These are phyloP conservation scores for Ceryle rudis DNA, from an alignment of 2,797 vertebrate species.

Conservation along the genomic window DNA sequence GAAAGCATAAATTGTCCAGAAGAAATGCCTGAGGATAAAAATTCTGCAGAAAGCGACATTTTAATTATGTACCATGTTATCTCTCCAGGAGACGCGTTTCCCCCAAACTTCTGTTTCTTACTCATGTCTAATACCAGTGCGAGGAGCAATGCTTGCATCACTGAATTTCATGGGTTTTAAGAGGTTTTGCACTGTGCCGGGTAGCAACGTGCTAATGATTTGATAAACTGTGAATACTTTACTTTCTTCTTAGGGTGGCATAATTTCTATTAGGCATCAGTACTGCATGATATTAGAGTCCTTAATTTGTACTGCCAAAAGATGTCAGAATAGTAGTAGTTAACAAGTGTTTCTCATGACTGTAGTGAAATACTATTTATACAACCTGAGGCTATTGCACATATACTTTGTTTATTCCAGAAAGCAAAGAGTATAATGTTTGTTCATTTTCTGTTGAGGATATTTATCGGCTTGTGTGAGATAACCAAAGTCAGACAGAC, in stretches of 20 bases:
- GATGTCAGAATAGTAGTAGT: slow-evolving; percentile 62
- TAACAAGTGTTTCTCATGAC: slow-evolving; percentile 73
- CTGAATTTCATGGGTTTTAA: background rate
- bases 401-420: slow-evolving; percentile 60
- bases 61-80: background rate
- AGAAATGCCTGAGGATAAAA: background rate
- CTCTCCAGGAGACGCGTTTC: background rate
- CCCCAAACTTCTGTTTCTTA: background rate
- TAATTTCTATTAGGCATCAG: slow-evolving; percentile 17
- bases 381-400: slow-evolving; percentile 62
- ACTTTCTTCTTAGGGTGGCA: slow-evolving; percentile 46
- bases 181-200: background rate
- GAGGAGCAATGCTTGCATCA: background rate
- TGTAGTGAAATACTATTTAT: slow-evolving; percentile 66
- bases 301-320: slow-evolving; percentile 46
- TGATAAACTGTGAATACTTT: slow-evolving; percentile 34
- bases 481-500: slow-evolving; percentile 65
- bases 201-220: background rate
- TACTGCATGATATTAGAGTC: background rate
- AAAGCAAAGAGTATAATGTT: slow-evolving; percentile 52
- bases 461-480: slow-evolving; percentile 63
- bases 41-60: background rate
- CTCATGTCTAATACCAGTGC: background rate
- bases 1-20: background rate
- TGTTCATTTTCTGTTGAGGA: slow-evolving; percentile 69